phyloP scores from a whole-genome alignment of 2,113 vertebrate species.

The Macrotus californicus region DNA sequence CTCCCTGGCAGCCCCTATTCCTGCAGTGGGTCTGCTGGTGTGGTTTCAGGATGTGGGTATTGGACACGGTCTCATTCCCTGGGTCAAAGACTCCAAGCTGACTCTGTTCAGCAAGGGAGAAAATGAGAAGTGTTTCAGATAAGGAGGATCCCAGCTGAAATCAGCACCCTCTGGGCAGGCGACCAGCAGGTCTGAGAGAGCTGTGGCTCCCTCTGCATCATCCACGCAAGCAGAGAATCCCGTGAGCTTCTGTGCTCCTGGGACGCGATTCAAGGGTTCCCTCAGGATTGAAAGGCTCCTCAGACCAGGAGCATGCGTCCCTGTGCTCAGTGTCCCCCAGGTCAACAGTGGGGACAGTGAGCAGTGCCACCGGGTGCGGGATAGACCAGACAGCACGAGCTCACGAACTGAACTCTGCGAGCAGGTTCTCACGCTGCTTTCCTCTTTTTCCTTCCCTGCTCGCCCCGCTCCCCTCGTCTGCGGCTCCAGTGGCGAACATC shows the following conservation, averaged over 20 bases:
- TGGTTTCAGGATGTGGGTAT: accelerated
- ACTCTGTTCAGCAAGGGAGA: conserved; percentile 5
- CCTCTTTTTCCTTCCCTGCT: conserved; percentile 67
- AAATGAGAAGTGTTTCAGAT: conserved; percentile 36
- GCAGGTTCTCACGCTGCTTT: conserved; percentile 72
- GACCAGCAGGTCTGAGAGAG: background rate
- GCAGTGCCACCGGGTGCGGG: background rate
- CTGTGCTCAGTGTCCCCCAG: background rate
- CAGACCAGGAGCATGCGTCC: background rate
- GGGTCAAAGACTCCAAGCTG: background rate
- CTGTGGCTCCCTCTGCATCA: background rate
- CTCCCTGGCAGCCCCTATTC: background rate
- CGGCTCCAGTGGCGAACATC: conserved; percentile 95
- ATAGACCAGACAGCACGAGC: background rate
- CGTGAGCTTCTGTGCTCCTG: background rate
- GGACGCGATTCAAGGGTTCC: background rate
- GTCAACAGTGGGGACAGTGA: accelerated
- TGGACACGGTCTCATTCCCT: background rate
- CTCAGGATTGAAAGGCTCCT: background rate
- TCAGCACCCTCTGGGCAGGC: background rate
- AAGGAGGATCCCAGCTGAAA: conserved; percentile 20
- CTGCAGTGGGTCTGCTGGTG: background rate
- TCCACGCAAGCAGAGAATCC: background rate
- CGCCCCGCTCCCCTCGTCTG: conserved; percentile 74
- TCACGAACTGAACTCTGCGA: background rate